These are phyloP conservation scores for Carettochelys insculpta DNA, from an alignment of 2,113 vertebrate species.

Conservation along the genomic window DNA sequence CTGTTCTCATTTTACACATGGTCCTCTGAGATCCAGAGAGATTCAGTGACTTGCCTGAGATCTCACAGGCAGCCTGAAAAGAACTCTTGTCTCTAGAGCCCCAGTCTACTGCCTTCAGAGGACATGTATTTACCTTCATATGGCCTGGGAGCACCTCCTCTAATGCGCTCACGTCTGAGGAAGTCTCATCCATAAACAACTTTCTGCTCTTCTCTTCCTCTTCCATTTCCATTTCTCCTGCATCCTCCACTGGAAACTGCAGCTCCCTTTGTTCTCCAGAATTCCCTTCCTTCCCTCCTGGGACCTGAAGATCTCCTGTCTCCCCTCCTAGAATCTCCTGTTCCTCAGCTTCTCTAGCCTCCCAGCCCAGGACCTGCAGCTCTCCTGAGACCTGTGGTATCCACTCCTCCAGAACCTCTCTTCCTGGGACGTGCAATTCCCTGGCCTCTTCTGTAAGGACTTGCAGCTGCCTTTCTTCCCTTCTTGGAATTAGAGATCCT, in stretches of 20 bases:
- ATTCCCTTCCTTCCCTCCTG: neutral
- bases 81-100: neutral
- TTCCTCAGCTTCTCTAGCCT: neutral
- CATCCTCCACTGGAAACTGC: neutral
- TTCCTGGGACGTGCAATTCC: constrained; percentile 15
- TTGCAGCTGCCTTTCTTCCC: neutral
- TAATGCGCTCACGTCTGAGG: constrained; percentile 39
- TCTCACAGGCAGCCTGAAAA: neutral
- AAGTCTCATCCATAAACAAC: constrained; percentile 30
- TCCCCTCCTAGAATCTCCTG: neutral
- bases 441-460: constrained; percentile 3
- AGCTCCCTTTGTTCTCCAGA: neutral
- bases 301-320: neutral
- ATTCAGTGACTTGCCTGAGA: neutral
- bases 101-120: neutral
- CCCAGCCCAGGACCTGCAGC: neutral
- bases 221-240: neutral
- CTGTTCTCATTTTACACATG: neutral
- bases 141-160: constrained; percentile 54
- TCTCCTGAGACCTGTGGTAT: neutral
- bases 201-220: constrained; percentile 37
- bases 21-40: neutral
- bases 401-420: constrained; percentile 17
- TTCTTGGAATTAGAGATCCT: neutral
- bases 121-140: constrained; percentile 66